Base-by-base conservation (phyloP, 1,140 invertebrate species). In the Parasteatoda tepidariorum region DNA sequence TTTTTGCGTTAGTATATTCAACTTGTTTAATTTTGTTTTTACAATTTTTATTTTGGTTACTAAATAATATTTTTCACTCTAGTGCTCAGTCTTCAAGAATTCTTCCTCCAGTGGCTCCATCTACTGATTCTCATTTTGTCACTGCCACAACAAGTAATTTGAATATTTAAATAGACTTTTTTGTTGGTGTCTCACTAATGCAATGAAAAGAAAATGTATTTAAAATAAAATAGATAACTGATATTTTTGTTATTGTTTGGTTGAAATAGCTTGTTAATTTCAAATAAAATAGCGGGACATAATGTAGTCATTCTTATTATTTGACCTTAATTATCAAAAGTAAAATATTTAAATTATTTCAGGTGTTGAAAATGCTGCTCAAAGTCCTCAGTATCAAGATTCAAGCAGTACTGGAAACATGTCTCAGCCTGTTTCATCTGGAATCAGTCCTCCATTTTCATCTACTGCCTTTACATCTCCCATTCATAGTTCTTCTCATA, bases 111-210 rank as follows among this genome's bases (percentile, higher is more conserved):
- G 59, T 71, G 13, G 78, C 78, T 11, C 78, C 78, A 4, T 61
- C 78, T 24, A 82, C 78, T 61, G 78, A 82, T 41, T 70, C 78
- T 31, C 78, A 82, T 62, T 82, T 71, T 70, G 67, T 67, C n/a
- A 82, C 26, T 62, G 48, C 67, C 18, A 57, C 78, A n/a, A 82
- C 78, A 61, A 82, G 66, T 82, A 24, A 6, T 59, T 59, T 24
- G 24, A 9, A 59, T 24, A 9, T 26, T 59, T 2, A n/a, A 18
- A 57, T 57, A 24, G 57, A n/a, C 24, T 59, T 22, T 59, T 59
- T 26, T 22, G 24, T 22, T 59, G 24, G 9, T 24, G 9, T 22
- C 24, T 59, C 18, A 59, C n/a, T n/a, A n/a, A n/a, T n/a, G n/a
- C n/a, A n/a, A n/a, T n/a, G n/a, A n/a, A n/a, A n/a, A n/a, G n/a